phyloP scores from a whole-genome alignment of 2,113 vertebrate species.

The Aplodontia rufa region DNA sequence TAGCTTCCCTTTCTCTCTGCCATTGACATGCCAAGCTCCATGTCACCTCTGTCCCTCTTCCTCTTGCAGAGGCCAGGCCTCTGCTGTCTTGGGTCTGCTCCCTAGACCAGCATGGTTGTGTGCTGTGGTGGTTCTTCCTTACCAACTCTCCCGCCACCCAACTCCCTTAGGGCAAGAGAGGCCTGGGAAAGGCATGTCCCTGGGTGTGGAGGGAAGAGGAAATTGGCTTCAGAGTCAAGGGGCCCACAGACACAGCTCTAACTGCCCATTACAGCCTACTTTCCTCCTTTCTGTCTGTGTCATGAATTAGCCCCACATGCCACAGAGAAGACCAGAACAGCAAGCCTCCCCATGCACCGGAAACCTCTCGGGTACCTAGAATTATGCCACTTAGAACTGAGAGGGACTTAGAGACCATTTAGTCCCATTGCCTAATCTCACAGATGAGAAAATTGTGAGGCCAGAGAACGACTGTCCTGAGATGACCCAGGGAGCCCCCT shows the following conservation, averaged over 20 bases:
- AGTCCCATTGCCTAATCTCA: not conserved
- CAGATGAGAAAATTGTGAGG: not conserved
- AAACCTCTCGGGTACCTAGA: not conserved
- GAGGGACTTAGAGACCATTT: not conserved
- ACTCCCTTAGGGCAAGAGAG: too few relatives aligned
- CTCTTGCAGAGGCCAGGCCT: not conserved
- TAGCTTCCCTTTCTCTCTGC: slow-evolving; percentile 11
- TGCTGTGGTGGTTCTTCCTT: not conserved
- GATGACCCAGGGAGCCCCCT: not conserved
- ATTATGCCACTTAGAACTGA: not conserved
- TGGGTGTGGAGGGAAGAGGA: not conserved
- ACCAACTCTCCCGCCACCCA: not conserved
- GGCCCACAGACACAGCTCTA: not conserved
- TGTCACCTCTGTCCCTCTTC: not conserved
- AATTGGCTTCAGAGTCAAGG: not conserved
- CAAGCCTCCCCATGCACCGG: not conserved
- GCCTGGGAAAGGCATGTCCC: not conserved
- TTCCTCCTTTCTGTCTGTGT: slow-evolving; percentile 25
- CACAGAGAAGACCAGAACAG: not conserved
- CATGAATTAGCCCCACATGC: not conserved
- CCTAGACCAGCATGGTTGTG: not conserved
- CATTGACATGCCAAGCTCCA: not conserved
- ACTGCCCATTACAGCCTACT: not conserved
- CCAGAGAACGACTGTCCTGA: not conserved
- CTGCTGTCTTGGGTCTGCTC: not conserved